Conservation (phyloP, 1,140 invertebrate species). For the Apis dorsata region DNA sequence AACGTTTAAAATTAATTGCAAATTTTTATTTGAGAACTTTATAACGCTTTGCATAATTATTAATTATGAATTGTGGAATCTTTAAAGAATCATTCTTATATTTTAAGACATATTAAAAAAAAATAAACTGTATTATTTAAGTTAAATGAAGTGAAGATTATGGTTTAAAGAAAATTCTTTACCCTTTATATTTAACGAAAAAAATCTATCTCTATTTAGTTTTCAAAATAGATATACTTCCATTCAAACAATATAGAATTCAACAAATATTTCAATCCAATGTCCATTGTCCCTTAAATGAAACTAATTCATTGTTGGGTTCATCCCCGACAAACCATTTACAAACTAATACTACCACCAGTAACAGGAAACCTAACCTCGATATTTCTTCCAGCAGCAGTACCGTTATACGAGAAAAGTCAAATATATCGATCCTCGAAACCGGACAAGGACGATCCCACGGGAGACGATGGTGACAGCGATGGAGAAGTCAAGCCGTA, state of each 20-base stretch:
- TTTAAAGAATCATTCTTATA: too few species aligned
- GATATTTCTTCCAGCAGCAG: constrained; percentile 28
- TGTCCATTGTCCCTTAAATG: not conserved
- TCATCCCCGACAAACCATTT: not conserved
- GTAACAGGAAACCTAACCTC: constrained; percentile 1
- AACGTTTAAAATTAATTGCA: too few species aligned
- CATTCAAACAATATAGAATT: not conserved
- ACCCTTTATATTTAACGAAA: not conserved
- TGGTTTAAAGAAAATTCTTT: too few species aligned
- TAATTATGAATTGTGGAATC: too few species aligned
- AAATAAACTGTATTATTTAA: too few species aligned
- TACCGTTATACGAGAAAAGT: constrained; percentile 64
- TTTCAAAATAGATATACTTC: not conserved
- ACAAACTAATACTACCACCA: too few species aligned
- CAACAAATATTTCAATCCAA: not conserved
- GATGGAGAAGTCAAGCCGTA: constrained; percentile 63
- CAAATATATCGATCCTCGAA: constrained; percentile 73
- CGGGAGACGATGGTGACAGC: constrained; percentile 66
- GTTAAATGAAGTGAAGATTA: too few species aligned
- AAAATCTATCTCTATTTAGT: not conserved
- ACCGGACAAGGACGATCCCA: constrained; percentile 71
- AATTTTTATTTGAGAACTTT: too few species aligned
- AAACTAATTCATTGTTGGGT: not conserved
- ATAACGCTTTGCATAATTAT: too few species aligned
- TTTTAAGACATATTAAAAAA: too few species aligned